Evolutionary conservation across 2,113 vertebrate species (phyloP), one percentile per base, ranked within the genome.

Genomic region (Psophia crepitans): DNA sequence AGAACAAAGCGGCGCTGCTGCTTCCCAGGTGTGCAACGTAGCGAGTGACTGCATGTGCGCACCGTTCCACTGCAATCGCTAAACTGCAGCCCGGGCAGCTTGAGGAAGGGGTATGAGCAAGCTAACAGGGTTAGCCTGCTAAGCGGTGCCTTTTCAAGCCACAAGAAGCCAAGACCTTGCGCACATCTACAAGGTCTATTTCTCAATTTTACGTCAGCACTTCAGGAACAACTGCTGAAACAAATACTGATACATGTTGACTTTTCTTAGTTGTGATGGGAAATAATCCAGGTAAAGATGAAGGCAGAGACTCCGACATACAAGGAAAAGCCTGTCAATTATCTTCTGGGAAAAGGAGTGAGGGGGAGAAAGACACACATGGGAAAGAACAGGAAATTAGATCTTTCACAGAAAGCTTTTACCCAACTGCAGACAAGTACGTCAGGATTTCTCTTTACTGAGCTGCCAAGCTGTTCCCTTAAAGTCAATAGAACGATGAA

Each of bases 161-260:
- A 44, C 15, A 37, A 35, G 23, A 61, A 69, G 18, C 41, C 35
- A 32, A 35, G 49, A 16, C 60, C 43, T 37, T 4, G 1, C 7
- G 27, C 13, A 32, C 21, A 18, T 46, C 54, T n/a, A 5, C 33
- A n/a, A 35, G 15, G 11, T 39, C 33, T 70, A 7, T 22, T 64
- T 51, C 49, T 73, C 51, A 79, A 43, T 8, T 63, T 20, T 18
- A 33, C 4, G 13, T 58, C 61, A 56, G 46, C 12, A 33, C 43
- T 43, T 43, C 16, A 43, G 5, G 7, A 69, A n/a, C 1, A 2
- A 11, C 58, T 35, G 11, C n/a, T 1, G 2, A 32, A 74, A 35
- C 22, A 66, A 74, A 21, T 33, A 18, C 39, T 12, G 46, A 71
- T 22, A 32, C 12, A 26, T 3, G 6, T 10, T 48, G 51, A 35